These are phyloP conservation scores for Sympetrum striolatum DNA, from an alignment of 2,888 invertebrate species.

Conservation along the genomic window DNA sequence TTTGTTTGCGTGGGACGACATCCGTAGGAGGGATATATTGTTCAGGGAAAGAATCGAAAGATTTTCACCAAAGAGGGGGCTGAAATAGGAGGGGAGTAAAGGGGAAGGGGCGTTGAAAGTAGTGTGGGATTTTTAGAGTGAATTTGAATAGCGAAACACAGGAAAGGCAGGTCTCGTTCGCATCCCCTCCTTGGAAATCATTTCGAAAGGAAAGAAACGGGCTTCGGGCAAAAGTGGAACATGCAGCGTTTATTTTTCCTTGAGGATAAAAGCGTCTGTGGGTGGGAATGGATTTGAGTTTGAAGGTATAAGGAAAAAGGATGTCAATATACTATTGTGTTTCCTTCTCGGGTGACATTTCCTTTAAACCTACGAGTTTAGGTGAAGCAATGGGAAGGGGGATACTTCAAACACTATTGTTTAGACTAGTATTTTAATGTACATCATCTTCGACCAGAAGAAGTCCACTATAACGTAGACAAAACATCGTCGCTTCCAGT, in stretches of 20 bases:
- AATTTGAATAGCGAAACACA: constrained; percentile 7
- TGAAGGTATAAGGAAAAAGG: background rate
- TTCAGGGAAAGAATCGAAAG: background rate
- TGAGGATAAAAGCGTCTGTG: background rate
- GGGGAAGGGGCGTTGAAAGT: background rate
- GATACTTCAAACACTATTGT: no score
- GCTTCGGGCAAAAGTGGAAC: background rate
- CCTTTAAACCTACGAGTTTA: background rate
- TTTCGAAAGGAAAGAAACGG: background rate
- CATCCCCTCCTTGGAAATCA: background rate
- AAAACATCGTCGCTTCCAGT: no score
- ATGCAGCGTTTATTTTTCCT: background rate
- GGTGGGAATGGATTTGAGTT: background rate
- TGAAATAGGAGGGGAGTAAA: background rate
- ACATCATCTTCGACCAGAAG: background rate
- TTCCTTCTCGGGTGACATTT: background rate
- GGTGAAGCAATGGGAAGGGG: no score
- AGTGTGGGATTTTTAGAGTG: constrained; percentile 5
- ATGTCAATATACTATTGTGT: background rate
- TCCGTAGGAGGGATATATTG: background rate
- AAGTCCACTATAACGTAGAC: no score
- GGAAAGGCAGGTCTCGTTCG: constrained; percentile 1
- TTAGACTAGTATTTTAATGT: background rate
- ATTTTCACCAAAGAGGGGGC: background rate
- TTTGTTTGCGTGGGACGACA: background rate